Conservation (phyloP, 2,797 vertebrate species). For the Merluccius polli region DNA sequence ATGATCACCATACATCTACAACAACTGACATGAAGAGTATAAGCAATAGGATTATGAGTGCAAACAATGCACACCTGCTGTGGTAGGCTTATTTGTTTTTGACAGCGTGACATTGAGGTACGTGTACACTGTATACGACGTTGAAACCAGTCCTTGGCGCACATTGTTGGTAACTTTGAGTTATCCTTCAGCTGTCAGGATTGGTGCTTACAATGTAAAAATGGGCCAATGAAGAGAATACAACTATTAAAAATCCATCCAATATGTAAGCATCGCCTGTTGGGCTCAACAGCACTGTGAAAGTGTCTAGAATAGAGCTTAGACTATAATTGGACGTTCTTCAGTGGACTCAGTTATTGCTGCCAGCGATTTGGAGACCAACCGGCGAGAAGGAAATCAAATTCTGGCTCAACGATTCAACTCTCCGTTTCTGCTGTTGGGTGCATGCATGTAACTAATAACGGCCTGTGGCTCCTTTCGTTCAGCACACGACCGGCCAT, state of each 20-base stretch:
- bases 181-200: background rate
- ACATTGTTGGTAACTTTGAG: background rate
- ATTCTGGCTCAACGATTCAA: background rate
- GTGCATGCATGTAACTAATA: background rate
- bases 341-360: background rate
- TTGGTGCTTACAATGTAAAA: background rate
- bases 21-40: background rate
- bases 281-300: background rate
- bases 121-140: background rate
- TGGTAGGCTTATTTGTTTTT: background rate
- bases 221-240: background rate
- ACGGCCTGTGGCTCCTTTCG: background rate
- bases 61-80: background rate
- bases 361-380: background rate
- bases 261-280: background rate
- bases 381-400: background rate
- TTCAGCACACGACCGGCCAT: background rate
- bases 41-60: background rate
- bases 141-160: background rate
- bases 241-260: background rate
- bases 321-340: background rate
- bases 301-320: background rate
- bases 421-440: background rate
- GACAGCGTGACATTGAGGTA: background rate
- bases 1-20: background rate